These are phyloP conservation scores for Baccha elongata DNA, from an alignment of 2,888 invertebrate species.

Conservation along the genomic window DNA sequence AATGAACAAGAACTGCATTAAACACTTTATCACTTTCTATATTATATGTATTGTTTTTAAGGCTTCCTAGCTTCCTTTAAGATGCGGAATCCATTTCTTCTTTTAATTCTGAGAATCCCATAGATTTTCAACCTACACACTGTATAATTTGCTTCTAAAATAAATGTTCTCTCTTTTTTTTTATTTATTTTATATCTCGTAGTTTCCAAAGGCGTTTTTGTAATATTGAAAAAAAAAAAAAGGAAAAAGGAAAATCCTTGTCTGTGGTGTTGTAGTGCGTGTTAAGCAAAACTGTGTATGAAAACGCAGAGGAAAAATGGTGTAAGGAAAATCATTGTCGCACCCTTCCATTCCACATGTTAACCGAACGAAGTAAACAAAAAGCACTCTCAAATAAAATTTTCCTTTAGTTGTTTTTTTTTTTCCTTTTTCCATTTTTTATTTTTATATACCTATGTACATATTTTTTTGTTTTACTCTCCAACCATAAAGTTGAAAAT, in stretches of 20 bases:
- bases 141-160: constrained; percentile 21
- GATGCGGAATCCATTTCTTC: not conserved
- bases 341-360: constrained; percentile 11
- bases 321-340: constrained; percentile 30
- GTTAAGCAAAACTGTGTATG: constrained; percentile 35
- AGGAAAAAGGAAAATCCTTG: constrained; percentile 4
- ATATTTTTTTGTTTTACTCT: constrained; percentile 10
- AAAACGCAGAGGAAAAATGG: constrained; percentile 14
- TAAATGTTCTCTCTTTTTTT: constrained; percentile 22
- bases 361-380: constrained; percentile 51
- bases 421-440: constrained; percentile 15
- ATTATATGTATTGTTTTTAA: not conserved
- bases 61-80: not conserved
- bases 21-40: too few species aligned
- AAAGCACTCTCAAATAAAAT: constrained; percentile 61
- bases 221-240: constrained; percentile 27
- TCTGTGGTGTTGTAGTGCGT: constrained; percentile 56
- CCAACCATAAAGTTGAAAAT: constrained; percentile 47
- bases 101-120: not conserved
- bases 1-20: too few species aligned
- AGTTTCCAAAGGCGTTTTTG: constrained; percentile 39
- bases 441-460: not conserved
- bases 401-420: constrained; percentile 35
- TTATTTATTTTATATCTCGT: constrained; percentile 26
- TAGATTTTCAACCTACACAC: not conserved